Evolutionary conservation across 30 jellyfish, hydroid and myxozoan species (phyloP), one percentile per base, ranked within the genome.

Genomic region (Aurelia aurita): DNA sequence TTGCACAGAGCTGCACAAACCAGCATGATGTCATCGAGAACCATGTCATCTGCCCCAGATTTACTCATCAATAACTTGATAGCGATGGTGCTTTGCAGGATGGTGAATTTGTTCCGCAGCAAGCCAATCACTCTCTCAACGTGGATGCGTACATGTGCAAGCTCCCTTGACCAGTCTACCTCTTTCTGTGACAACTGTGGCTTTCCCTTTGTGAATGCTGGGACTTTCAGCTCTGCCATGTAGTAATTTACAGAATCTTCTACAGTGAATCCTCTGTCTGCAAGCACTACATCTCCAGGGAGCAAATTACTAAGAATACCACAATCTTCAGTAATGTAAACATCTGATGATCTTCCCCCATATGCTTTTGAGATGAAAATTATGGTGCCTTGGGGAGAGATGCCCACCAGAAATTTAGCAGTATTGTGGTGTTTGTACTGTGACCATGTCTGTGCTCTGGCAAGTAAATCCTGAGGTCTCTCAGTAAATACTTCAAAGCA

Each of bases 221-320:
- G 79, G 6, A 69, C 55, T 9, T 45, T 55, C 61, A 82, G 21
- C 32, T 25, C 26, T 1, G 92, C 92, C 29, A 72, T 45, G n/a
- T 82, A 26, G 77, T 18, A 35, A 20, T 47, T 32, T 4, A 82
- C 71, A 19, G 35, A 43, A 6, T 69, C 80, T 25, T 53, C 79
- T 23, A 82, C 58, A 43, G 32, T 47, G 58, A 68, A n/a, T n/a
- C n/a, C n/a, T n/a, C n/a, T n/a, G n/a, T n/a, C n/a, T 27, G 96
- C 96, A 91, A 86, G 74, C 15, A 74, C 75, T 29, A 59, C 58
- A 71, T 86, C 96, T 5, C 96, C 91, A 19, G 53, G 78, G 0
- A 59, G 73, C 58, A 75, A 23, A 25, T 62, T 85, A n/a, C 20
- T 39, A 14, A 86, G 66, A 23, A 86, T 53, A 19, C 86, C 86